phyloP scores from a whole-genome alignment of 2,888 invertebrate species.

The Baronia brevicornis region DNA sequence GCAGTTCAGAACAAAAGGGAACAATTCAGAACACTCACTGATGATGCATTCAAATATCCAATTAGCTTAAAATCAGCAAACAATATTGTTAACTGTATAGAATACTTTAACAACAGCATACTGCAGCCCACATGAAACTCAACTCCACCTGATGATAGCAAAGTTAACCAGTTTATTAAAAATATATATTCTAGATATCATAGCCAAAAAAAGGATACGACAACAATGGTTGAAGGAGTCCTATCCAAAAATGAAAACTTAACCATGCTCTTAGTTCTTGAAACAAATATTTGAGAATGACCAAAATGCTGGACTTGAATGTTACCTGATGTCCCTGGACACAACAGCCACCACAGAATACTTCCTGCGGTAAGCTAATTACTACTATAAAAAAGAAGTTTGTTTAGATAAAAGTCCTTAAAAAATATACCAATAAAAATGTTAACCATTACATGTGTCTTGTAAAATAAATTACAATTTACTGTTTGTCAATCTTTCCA shows the following conservation, averaged over 20 bases:
- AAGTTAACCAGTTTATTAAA: not conserved
- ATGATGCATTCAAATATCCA: not conserved
- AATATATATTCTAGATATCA: constrained; percentile 1
- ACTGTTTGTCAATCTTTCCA: no score
- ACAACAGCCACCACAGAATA: constrained; percentile 15
- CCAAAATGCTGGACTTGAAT: constrained; percentile 1
- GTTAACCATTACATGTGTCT: no score
- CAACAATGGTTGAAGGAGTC: not conserved
- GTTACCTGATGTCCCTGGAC: constrained; percentile 12
- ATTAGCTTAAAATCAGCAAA: no score
- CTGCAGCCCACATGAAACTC: constrained; percentile 3
- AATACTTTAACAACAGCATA: constrained; percentile 1
- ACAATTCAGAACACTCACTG: no score
- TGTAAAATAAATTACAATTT: no score
- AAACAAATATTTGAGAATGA: not conserved
- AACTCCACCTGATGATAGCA: constrained; percentile 1
- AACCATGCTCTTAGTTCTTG: not conserved
- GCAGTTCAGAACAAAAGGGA: no score
- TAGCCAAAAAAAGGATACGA: constrained; percentile 7
- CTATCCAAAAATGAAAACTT: constrained; percentile 1
- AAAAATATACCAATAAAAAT: no score
- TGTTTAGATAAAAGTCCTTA: no score
- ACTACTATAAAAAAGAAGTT: no score
- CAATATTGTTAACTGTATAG: not conserved
- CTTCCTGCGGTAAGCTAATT: constrained; percentile 21